A percentile compares a stretch with the other conserved stretches of the same genome.
Conservation (phyloP, 1,140 invertebrate genomes). For the Drosophila sturtevanti region DNA sequence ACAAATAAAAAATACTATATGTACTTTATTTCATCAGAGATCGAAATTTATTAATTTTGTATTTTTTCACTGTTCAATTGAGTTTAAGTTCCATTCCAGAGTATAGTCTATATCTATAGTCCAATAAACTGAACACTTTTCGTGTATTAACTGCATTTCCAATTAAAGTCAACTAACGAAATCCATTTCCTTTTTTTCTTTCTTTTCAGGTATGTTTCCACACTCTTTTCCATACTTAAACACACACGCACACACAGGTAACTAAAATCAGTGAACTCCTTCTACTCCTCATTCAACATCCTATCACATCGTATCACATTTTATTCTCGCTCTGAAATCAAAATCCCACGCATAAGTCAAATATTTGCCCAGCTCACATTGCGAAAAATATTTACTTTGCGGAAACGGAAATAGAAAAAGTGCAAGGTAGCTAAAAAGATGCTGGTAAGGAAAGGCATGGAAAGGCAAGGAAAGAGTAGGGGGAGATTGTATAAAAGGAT, state of each 20-base stretch:
- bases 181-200: background rate
- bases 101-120: no score
- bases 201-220: conserved; percentile 58
- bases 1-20: no score
- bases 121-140: background rate
- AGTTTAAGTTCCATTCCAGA: background rate
- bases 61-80: background rate
- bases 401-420: conserved; percentile 60
- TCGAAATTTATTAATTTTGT: background rate
- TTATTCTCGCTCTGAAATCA: background rate
- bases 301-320: conserved; percentile 2
- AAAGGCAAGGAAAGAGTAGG: background rate
- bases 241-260: background rate
- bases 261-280: background rate
- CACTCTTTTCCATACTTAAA: background rate
- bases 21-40: no score
- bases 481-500: background rate
- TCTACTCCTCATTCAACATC: background rate
- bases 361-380: conserved; percentile 48
- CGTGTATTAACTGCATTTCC: background rate
- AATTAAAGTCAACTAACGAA: conserved; percentile 5
- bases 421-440: conserved; percentile 14
- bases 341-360: conserved; percentile 38
- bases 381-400: conserved; percentile 25
- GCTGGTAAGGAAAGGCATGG: background rate